Evolutionary conservation across 2,113 vertebrate genomes (phyloP).

Genomic region (Entosphenus tridentatus): DNA sequence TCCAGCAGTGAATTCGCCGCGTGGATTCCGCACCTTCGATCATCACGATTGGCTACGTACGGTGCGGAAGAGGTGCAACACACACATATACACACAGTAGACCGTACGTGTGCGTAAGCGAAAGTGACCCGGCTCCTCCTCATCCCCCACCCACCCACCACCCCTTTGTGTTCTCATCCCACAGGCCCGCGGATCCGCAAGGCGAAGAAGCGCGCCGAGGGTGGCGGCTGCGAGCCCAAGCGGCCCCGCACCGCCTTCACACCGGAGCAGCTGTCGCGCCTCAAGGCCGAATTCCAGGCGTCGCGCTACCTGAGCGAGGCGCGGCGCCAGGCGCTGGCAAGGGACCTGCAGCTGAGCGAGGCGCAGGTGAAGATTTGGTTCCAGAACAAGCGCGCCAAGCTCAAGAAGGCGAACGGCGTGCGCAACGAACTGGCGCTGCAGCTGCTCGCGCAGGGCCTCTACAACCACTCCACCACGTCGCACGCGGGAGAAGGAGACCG

Average conservation of each 20-base stretch:
- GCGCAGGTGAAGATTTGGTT: conserved; percentile 93
- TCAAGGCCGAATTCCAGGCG: conserved; percentile 63
- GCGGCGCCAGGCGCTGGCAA: conserved; percentile 53
- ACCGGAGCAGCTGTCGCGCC: conserved; percentile 63
- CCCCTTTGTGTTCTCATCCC: conserved; percentile 9
- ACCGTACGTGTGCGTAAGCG: too few species aligned
- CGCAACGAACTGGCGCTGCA: conserved; percentile 62
- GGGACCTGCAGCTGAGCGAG: conserved; percentile 65
- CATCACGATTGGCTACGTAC: too few species aligned
- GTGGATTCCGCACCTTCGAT: too few species aligned
- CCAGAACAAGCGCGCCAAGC: conserved; percentile 78
- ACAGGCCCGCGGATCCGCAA: conserved; percentile 78
- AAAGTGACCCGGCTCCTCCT: too few species aligned
- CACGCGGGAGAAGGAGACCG: conserved; percentile 92
- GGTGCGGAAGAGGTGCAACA: too few species aligned
- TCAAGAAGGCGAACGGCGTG: conserved; percentile 55
- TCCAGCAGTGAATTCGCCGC: too few species aligned
- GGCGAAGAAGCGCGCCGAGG: conserved; percentile 78
- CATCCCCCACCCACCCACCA: too few species aligned
- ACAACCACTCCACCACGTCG: conserved; percentile 57
- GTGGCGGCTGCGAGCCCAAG: conserved; percentile 56
- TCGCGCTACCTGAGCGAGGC: conserved; percentile 76
- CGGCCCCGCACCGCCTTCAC: conserved; percentile 71
- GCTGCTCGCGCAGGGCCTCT: conserved; percentile 74
- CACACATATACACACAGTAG: too few species aligned